Percentiles rank a stretch among this genome's conserved stretches.
Evolutionary conservation across 2,113 vertebrate genomes (phyloP).

Genomic region (Mellivora capensis): DNA sequence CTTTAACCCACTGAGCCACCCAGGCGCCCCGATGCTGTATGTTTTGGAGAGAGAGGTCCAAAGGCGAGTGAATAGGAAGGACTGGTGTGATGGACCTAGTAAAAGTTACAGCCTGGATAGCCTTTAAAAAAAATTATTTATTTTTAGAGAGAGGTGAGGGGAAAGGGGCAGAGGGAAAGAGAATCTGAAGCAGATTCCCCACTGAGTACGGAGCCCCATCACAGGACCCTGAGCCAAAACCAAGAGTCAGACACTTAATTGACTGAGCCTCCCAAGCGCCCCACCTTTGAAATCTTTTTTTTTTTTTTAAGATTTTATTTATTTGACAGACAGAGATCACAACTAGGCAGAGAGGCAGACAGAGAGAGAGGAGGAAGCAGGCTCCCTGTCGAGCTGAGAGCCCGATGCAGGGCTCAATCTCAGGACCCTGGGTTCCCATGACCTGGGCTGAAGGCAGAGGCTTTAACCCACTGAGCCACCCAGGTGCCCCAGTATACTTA

Average conservation of each 20-base stretch:
- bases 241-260: background rate
- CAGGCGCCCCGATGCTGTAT: background rate
- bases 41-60: background rate
- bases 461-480: no score
- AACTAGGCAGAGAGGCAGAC: no score
- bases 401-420: no score
- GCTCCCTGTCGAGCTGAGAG: no score
- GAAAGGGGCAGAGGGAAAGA: background rate
- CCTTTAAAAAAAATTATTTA: background rate
- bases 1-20: no score
- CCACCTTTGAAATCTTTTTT: background rate
- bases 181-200: background rate
- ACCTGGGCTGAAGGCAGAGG: no score
- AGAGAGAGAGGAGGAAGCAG: no score
- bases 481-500: background rate
- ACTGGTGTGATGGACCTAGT: background rate
- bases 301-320: no score
- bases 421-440: no score
- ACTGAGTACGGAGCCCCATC: background rate
- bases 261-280: background rate
- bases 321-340: no score
- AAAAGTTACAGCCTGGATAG: background rate
- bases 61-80: background rate
- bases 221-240: background rate
- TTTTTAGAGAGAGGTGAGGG: background rate